Base-by-base conservation (phyloP, 2,888 invertebrate genomes). In the Caprella mutica region DNA sequence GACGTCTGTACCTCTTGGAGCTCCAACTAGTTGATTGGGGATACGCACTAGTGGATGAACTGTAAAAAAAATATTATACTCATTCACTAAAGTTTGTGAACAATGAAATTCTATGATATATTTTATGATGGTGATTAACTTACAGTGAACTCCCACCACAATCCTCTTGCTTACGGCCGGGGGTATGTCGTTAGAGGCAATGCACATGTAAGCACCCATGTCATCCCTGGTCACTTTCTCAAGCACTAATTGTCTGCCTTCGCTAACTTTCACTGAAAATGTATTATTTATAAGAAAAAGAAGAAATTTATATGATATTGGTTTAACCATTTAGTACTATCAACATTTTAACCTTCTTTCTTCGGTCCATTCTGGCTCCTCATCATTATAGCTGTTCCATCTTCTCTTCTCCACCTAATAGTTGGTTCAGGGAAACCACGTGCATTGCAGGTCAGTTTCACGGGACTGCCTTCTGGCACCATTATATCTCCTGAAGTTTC, bases 401-500 rank as follows among this genome's bases (percentile, higher is more conserved):
- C 83, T 72, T 90, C 90, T 38, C 87, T 78, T 65, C 86, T 78
- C 93, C 93, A 93, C 56, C 83, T 85, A 65, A 92, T 87, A 14
- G 79, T 81, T 0, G 93, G 92, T 52, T 81, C 76, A 0, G 92
- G 92, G 19, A 86, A 84, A 5, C 92, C 89, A 54, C 85, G 85
- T 0, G 90, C 92, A 14, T 86, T 86, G 71, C 92, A 93, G 17
- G 82, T 79, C 54, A 93, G 77, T 58, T 85, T 85, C 54, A 91
- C 88, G 70, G 88, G 89, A 65, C 84, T 84, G 23, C 89, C 89
- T 73, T 90, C 91, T 33, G 84, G 75, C 8, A 87, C 88, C 62
- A 85, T 89, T 80, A 91, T 82, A 72, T 92, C 92, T 14, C 90
- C 89, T 52, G 90, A 82, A 78, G 86, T 84, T 74, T 89, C 88